phyloP scores from a whole-genome alignment of 2,113 vertebrate genomes.

The Scalopus aquaticus region DNA sequence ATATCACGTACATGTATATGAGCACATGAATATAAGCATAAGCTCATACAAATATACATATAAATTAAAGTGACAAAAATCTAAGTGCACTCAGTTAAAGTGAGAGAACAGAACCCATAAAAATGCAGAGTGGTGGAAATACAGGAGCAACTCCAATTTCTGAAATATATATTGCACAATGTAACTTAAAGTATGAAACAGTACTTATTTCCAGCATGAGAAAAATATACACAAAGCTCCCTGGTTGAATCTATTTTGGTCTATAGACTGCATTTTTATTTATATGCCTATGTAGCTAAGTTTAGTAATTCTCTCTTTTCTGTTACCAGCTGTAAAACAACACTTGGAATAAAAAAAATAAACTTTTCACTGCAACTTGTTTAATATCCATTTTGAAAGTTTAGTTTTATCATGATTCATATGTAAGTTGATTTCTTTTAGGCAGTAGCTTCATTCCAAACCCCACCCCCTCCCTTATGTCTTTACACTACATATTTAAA shows the following conservation, averaged over 20 bases:
- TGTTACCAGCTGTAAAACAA: slow-evolving; percentile 59
- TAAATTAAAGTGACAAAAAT: not conserved
- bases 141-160: not conserved
- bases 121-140: not conserved
- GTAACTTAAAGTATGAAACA: slow-evolving; percentile 26
- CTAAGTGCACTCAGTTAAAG: not conserved
- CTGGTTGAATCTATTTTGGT: slow-evolving; percentile 58
- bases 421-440: not conserved
- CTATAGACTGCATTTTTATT: slow-evolving; percentile 18
- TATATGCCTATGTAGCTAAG: slow-evolving; percentile 27
- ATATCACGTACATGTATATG: not conserved
- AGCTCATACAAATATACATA: not conserved
- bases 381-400: slow-evolving; percentile 63
- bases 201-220: not conserved
- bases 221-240: slow-evolving; percentile 58
- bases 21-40: not conserved
- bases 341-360: slow-evolving; percentile 56
- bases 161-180: slow-evolving; percentile 32
- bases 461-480: not conserved
- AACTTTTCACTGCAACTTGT: slow-evolving; percentile 50
- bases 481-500: not conserved
- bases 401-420: slow-evolving; percentile 30
- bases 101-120: not conserved
- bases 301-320: slow-evolving; percentile 55
- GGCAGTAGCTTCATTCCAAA: not conserved